Conservation (phyloP, 2,797 vertebrate species). For the Chiroxiphia lanceolata region DNA sequence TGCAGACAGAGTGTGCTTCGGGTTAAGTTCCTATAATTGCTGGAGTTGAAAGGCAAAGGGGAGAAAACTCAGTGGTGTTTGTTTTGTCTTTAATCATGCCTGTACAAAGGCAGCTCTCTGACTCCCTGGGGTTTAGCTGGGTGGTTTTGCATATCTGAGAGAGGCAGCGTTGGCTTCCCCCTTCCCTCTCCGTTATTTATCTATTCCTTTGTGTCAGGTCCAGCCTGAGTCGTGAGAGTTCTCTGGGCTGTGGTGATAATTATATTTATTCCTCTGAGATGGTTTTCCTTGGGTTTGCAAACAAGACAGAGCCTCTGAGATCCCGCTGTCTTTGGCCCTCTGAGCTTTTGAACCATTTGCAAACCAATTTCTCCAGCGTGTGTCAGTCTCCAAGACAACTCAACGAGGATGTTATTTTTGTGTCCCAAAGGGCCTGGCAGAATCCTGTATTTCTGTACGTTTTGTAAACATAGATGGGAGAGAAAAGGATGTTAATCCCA, state of each 20-base stretch:
- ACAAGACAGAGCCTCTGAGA: not conserved
- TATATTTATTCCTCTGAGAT: conserved; percentile 16
- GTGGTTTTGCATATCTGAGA: conserved; percentile 49
- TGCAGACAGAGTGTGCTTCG: not conserved
- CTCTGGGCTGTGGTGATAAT: conserved; percentile 16
- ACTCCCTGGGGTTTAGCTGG: conserved; percentile 41
- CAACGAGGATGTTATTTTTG: not conserved
- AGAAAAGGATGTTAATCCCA: not conserved
- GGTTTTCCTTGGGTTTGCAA: not conserved
- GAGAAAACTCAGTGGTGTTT: not conserved
- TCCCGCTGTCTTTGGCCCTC: not conserved
- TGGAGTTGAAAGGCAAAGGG: conserved; percentile 29
- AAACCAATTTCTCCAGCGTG: not conserved
- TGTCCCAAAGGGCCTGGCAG: not conserved
- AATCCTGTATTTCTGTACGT: not conserved
- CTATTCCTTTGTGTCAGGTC: conserved; percentile 30
- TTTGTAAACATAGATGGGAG: not conserved
- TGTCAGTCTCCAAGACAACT: not conserved
- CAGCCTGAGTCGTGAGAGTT: not conserved
- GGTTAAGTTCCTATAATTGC: conserved; percentile 50
- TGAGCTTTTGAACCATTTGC: not conserved
- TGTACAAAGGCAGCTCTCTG: conserved; percentile 20
- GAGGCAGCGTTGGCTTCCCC: not conserved
- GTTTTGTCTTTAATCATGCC: conserved; percentile 56
- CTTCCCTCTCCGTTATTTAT: not conserved